Percentiles rank a stretch among this genome's conserved stretches.
These are phyloP conservation scores for Myotis vivesi DNA, from an alignment of 2,797 vertebrate genomes.

Conservation along the genomic window DNA sequence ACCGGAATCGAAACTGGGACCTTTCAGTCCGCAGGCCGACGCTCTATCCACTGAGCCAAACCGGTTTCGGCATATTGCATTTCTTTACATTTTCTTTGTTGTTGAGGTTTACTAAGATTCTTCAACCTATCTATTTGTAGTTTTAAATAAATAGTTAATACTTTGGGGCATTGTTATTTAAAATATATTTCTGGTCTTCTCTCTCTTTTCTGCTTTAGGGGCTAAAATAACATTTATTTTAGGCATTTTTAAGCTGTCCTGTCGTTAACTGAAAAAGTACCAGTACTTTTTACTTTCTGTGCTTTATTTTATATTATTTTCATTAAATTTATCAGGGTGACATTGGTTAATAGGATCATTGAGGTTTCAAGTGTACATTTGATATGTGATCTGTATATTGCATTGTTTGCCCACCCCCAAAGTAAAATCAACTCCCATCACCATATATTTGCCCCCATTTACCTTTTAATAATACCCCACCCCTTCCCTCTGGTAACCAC, in stretches of 20 bases:
- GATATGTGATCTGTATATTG: neutral
- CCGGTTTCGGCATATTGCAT: no score
- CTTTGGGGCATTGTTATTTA: neutral
- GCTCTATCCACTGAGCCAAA: no score
- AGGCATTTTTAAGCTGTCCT: neutral
- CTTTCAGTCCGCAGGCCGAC: no score
- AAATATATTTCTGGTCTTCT: neutral
- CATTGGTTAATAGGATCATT: neutral
- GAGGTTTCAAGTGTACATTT: neutral
- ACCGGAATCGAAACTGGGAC: no score
- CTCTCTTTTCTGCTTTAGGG: neutral
- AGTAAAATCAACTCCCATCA: neutral
- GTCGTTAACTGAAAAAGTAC: neutral
- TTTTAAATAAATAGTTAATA: neutral
- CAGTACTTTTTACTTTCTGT: neutral
- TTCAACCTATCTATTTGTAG: neutral
- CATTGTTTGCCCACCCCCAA: neutral
- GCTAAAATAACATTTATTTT: neutral
- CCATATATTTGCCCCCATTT: neutral
- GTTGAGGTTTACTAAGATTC: neutral
- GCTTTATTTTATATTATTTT: neutral
- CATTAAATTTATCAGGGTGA: neutral
- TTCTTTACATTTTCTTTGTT: neutral
- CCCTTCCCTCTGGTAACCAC: neutral
- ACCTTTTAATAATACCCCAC: neutral